Percentiles rank a stretch among this genome's conserved stretches.
These are phyloP conservation scores for Telmatochromis brichardi DNA, from an alignment of 2,113 vertebrate species.

Conservation along the genomic window DNA sequence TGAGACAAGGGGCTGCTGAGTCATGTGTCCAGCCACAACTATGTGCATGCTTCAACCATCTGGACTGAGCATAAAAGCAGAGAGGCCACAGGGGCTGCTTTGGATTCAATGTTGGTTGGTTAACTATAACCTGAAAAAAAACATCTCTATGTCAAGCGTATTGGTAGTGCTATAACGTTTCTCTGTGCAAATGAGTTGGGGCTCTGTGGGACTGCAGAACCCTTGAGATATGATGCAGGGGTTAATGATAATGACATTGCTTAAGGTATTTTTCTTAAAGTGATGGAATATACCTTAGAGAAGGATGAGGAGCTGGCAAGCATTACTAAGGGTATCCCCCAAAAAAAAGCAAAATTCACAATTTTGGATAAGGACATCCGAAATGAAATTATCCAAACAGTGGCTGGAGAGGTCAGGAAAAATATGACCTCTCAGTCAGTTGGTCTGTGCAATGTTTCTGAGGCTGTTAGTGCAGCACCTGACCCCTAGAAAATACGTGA, in stretches of 20 bases:
- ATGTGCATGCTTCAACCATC: background rate
- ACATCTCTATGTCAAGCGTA: rapidly evolving
- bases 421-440: background rate
- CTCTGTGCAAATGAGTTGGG: background rate
- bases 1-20: background rate
- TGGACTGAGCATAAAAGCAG: background rate
- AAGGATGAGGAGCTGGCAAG: background rate
- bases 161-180: background rate
- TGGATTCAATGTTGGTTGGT: background rate
- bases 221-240: background rate
- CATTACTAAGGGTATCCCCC: background rate
- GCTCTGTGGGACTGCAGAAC: background rate
- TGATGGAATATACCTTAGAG: background rate
- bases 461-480: background rate
- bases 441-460: background rate
- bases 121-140: background rate
- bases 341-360: background rate
- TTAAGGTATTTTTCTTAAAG: background rate
- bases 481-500: rapidly evolving
- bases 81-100: background rate
- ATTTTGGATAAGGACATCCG: rapidly evolving
- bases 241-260: background rate
- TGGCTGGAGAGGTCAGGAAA: background rate
- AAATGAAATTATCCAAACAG: background rate
- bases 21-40: background rate